phyloP scores from a whole-genome alignment of 2,888 invertebrate species.

The Eugnorisma glareosa region DNA sequence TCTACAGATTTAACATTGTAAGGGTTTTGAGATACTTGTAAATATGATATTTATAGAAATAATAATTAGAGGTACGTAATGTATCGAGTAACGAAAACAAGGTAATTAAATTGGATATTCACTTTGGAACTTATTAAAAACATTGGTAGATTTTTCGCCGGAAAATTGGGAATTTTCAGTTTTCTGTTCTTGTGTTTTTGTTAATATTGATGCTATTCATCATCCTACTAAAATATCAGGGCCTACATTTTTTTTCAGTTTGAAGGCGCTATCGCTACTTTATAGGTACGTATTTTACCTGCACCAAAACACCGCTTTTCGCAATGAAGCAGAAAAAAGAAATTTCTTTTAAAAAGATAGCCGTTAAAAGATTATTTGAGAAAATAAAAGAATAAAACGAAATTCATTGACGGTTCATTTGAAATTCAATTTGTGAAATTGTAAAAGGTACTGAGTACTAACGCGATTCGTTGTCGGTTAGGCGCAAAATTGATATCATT shows the following conservation, averaged over 20 bases:
- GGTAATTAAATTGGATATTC: not conserved
- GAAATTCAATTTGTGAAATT: conserved; percentile 55
- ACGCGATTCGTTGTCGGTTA: conserved; percentile 18
- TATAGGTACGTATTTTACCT: not conserved
- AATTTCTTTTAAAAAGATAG: conserved; percentile 29
- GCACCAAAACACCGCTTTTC: conserved; percentile 20
- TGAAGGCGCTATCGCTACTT: not conserved
- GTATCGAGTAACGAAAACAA: not conserved
- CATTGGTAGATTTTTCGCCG: not conserved
- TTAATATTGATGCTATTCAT: not conserved
- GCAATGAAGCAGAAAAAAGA: conserved; percentile 13
- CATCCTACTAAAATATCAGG: not conserved
- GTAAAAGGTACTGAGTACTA: conserved; percentile 16
- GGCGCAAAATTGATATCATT: conserved; percentile 50
- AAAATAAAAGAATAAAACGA: conserved; percentile 30
- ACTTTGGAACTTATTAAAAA: not conserved
- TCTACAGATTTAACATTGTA: not conserved
- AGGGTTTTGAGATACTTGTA: conserved; percentile 8
- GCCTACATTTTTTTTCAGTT: not conserved
- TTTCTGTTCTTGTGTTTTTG: not conserved
- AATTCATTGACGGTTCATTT: conserved; percentile 49
- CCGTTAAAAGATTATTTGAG: conserved; percentile 26
- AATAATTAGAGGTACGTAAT: not conserved
- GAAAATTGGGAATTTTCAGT: not conserved
- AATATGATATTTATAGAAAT: conserved; percentile 7